Base-by-base conservation (phyloP, 1,140 invertebrate genomes). In the Lepidostoma basale region DNA sequence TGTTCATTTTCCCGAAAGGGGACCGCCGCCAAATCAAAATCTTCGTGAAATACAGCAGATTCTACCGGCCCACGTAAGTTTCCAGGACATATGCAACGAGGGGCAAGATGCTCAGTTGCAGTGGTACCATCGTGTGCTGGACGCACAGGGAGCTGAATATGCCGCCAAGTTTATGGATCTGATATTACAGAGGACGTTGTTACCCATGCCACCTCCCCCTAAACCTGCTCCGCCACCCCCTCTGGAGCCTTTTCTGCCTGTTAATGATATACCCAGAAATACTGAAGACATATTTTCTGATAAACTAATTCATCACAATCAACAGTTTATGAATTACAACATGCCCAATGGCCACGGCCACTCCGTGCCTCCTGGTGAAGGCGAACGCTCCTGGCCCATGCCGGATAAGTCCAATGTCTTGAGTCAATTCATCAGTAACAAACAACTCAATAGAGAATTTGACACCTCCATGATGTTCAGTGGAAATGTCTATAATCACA, bases 1-100 rank as follows among this genome's bases (percentile, higher is more conserved):
- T 74, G 83, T 85, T 0, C 84, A 85, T 73, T 83, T 84, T 72
- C 81, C 81, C 5, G 81, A 82, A 68, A 76, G 70, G 65, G 74
- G 16, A 73, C 76, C 73, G 81, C 69, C 58, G 79, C 58, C 64
- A 73, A 30, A 77, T 78, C 62, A 75, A 77, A 71, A 74, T 74
- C 18, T 72, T 79, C 44, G 75, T 4, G 80, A 83, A 30, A 77
- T 82, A 74, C 69, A 79, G 0, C 62, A 75, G 18, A 73, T 77
- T 44, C 67, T 78, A 1, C 68, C 70, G 4, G 68, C 62, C 5
- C 68, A 76, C 22, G 76, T 77, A 20, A 73, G 77, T 67, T 56
- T 73, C 26, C 67, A 68, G 30, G 70, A 74, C 36, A 39, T 68
- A 14, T 60, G 39, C 16, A 52, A 47, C 14, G 74, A 73, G 49